Evolutionary conservation across 2,797 vertebrate species (phyloP).

Genomic region (Gymnopithys bicolor): DNA sequence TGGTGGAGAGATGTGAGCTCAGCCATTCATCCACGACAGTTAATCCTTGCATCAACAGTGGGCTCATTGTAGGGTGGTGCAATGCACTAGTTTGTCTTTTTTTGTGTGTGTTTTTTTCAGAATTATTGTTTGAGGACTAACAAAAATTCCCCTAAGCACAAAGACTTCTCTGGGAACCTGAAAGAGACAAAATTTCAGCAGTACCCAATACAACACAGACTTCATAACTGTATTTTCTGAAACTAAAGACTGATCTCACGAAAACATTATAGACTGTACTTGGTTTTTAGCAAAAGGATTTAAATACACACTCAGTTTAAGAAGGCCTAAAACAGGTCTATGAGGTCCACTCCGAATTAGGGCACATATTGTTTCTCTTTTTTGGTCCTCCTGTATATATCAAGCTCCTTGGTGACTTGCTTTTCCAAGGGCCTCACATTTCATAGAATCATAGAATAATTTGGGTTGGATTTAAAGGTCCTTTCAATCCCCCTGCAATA

Average conservation of each 20-base stretch:
- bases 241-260: neutral
- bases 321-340: neutral
- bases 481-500: neutral
- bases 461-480: neutral
- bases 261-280: neutral
- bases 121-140: slow-evolving; percentile 28
- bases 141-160: slow-evolving; percentile 22
- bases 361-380: neutral
- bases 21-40: slow-evolving; percentile 4
- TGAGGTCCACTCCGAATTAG: neutral
- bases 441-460: neutral
- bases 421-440: neutral
- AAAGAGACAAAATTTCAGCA: neutral
- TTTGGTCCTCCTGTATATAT: neutral
- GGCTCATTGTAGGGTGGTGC: slow-evolving; percentile 61
- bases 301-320: neutral
- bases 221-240: neutral
- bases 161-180: neutral
- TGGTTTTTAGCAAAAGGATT: neutral
- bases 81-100: slow-evolving; percentile 34
- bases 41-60: neutral
- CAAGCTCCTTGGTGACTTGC: neutral
- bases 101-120: neutral
- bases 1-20: slow-evolving; percentile 62
- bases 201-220: neutral